These are phyloP conservation scores for Cacoxenus indagator DNA, from an alignment of 2,888 invertebrate genomes.

Conservation along the genomic window DNA sequence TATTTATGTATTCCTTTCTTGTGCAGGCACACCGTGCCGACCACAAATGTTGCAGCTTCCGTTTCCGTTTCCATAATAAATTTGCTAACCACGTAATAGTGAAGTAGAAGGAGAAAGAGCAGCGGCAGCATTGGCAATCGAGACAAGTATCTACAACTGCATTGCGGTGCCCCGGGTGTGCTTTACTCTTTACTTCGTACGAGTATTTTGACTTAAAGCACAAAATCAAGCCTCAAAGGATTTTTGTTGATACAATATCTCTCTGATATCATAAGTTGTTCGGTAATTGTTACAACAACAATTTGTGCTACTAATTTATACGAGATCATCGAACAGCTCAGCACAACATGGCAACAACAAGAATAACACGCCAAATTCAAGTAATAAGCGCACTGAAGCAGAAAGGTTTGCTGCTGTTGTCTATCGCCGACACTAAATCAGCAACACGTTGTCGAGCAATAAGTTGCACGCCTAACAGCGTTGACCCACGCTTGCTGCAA, in stretches of 20 bases:
- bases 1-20: conserved; percentile 21
- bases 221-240: neutral
- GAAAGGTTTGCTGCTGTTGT: conserved; percentile 30
- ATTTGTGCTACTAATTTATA: neutral
- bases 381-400: conserved; percentile 48
- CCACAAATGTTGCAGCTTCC: too few species aligned
- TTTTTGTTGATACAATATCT: neutral
- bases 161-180: conserved; percentile 49
- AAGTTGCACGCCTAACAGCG: neutral
- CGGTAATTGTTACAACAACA: neutral
- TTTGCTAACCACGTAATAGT: conserved; percentile 54
- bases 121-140: neutral
- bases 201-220: too few species aligned
- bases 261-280: conserved; percentile 19
- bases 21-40: conserved; percentile 24
- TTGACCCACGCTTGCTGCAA: conserved; percentile 15
- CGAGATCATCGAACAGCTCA: conserved; percentile 34
- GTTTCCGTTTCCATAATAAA: conserved; percentile 49
- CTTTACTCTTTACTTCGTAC: conserved; percentile 26
- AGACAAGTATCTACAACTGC: conserved; percentile 31
- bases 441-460: conserved; percentile 47
- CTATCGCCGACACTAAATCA: conserved; percentile 60
- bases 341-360: conserved; percentile 28
- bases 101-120: neutral
- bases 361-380: conserved; percentile 39